Conservation (phyloP, 2,888 invertebrate genomes). For the Melolontha melolontha region DNA sequence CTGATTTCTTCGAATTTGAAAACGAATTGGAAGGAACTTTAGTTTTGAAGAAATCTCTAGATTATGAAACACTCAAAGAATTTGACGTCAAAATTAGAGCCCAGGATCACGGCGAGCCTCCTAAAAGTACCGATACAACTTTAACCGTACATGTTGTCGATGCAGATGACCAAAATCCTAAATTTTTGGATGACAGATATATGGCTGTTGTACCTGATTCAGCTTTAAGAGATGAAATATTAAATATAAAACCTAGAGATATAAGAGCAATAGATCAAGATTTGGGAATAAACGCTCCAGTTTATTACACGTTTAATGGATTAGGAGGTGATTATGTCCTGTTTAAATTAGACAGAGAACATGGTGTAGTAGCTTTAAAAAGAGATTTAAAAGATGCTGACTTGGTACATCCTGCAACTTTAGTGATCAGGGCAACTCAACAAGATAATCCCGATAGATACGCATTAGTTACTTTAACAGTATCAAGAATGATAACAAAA, state of each 20-base stretch:
- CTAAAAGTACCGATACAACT: constrained; percentile 79
- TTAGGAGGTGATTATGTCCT: constrained; percentile 73
- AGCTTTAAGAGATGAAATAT: constrained; percentile 72
- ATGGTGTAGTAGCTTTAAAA: constrained; percentile 72
- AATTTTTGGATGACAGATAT: constrained; percentile 78
- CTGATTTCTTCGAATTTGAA: constrained; percentile 85
- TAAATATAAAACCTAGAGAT: constrained; percentile 78
- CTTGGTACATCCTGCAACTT: constrained; percentile 77
- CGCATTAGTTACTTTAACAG: constrained; percentile 84
- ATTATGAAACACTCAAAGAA: constrained; percentile 83
- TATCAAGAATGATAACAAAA: constrained; percentile 67
- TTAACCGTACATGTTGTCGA: constrained; percentile 85
- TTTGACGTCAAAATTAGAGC: constrained; percentile 82
- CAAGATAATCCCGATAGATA: constrained; percentile 91
- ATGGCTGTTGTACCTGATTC: constrained; percentile 76
- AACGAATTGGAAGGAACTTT: constrained; percentile 88
- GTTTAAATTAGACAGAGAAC: constrained; percentile 74
- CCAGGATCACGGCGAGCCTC: constrained; percentile 86
- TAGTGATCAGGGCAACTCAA: constrained; percentile 80
- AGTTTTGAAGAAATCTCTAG: constrained; percentile 82
- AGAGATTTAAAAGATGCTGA: constrained; percentile 72
- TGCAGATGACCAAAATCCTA: constrained; percentile 93
- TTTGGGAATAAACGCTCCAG: constrained; percentile 79
- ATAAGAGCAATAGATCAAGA: constrained; percentile 87
- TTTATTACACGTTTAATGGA: constrained; percentile 77